Base-by-base conservation (phyloP, 2,113 vertebrate genomes). In the Laticauda laticaudata region DNA sequence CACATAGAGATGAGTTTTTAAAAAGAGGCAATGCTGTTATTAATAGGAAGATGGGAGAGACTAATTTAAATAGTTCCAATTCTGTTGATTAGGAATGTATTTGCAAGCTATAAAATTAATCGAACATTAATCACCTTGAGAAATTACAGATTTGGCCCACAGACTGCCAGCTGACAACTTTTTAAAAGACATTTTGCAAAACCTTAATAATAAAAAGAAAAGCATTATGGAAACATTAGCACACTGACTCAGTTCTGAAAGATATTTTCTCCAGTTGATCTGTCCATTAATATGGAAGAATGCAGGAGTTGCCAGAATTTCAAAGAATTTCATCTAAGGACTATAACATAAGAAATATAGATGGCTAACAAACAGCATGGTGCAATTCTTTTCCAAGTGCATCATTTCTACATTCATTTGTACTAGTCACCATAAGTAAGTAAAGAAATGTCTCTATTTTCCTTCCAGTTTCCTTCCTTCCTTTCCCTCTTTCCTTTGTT, bases 381-480 rank as follows among this genome's bases (percentile, higher is more conserved):
- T 1, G 48, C 48, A 48, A 8, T 48, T 48, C 6, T 48, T 48
- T 48, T 48, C 48, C 48, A 48, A 8, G 48, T 48, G 90, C 21
- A 94, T 94, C 91, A 92, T 95, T 95, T 95, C 12, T 87, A 87
- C 20, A 29, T 93, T 95, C 81, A 21, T 53, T 86, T 56, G 86
- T 92, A 92, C 75, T 93, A 96, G 91, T 4, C 87, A 95, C 91
- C 90, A 57, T 87, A 95, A 57, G 86, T 93, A 95, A 90, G 90
- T 92, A 91, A 94, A 95, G 45, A 56, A 96, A 92, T 2, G 48
- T 69, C 93, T 96, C 93, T 85, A 29, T 0, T 0, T 87, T 92
- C 94, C 34, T 57, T 9, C 94, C 15, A 14, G 53, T 61, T 56
- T 29, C 23, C n/a, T 21, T 56, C 9, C n/a, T 57, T 51, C 8